These are phyloP conservation scores for Centropyge bicolor DNA, from an alignment of 2,797 vertebrate species.

Conservation along the genomic window DNA sequence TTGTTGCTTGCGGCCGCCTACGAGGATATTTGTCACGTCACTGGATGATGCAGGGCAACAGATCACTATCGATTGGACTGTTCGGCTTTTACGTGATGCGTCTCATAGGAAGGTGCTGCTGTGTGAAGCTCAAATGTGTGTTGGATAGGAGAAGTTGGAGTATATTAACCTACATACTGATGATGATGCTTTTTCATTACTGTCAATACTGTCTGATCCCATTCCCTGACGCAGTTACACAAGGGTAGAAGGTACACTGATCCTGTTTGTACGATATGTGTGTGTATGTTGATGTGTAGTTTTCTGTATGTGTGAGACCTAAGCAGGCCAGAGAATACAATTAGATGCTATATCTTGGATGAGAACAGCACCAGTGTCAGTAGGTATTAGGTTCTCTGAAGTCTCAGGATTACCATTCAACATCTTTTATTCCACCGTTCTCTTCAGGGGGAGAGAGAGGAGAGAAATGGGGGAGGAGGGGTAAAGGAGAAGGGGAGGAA, in stretches of 20 bases:
- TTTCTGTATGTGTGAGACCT: not conserved
- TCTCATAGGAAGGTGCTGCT: slow-evolving; percentile 46
- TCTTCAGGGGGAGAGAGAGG: slow-evolving; percentile 61
- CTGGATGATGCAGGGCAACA: slow-evolving; percentile 64
- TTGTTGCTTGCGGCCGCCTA: slow-evolving; percentile 70
- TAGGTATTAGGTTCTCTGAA: slow-evolving; percentile 54
- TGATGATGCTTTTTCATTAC: slow-evolving; percentile 55
- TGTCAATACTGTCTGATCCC: slow-evolving; percentile 42
- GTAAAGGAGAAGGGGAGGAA: slow-evolving; percentile 55
- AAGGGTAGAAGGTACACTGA: slow-evolving; percentile 7
- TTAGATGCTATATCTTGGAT: slow-evolving; percentile 45
- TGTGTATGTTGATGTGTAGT: not conserved
- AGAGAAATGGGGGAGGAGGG: slow-evolving; percentile 49
- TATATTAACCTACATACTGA: slow-evolving; percentile 45
- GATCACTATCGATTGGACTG: slow-evolving; percentile 69
- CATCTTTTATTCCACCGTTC: slow-evolving; percentile 62
- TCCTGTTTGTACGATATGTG: not conserved
- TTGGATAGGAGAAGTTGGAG: slow-evolving; percentile 9
- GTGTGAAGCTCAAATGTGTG: slow-evolving; percentile 28
- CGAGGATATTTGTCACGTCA: slow-evolving; percentile 76
- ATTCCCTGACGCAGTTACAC: slow-evolving; percentile 4
- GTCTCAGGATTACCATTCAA: slow-evolving; percentile 65
- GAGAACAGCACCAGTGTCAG: slow-evolving; percentile 37
- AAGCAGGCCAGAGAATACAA: slow-evolving; percentile 18
- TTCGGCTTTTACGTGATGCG: slow-evolving; percentile 48